phyloP scores from a whole-genome alignment of 2,797 vertebrate genomes.

The Enteromius argenteus region DNA sequence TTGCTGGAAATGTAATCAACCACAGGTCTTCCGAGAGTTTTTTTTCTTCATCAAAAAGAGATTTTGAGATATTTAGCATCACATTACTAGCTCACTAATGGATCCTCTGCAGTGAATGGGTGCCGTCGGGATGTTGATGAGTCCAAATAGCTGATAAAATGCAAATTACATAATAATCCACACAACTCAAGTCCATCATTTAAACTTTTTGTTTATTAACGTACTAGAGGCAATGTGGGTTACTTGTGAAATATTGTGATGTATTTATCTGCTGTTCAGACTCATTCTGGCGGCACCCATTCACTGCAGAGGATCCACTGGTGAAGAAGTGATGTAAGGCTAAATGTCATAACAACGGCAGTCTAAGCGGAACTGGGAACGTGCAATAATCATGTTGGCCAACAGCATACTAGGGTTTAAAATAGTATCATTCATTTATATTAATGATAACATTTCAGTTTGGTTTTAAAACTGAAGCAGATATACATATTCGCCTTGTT shows the following conservation, averaged over 20 bases:
- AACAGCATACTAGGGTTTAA: not conserved
- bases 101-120: not conserved
- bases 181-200: not conserved
- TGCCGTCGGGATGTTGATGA: not conserved
- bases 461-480: not conserved
- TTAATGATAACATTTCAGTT: not conserved
- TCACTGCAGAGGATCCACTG: not conserved
- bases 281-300: not conserved
- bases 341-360: not conserved
- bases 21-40: not conserved
- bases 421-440: not conserved
- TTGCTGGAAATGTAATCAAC: not conserved
- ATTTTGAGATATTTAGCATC: not conserved
- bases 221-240: not conserved
- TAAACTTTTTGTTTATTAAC: not conserved
- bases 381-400: not conserved
- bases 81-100: not conserved
- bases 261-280: not conserved
- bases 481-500: not conserved
- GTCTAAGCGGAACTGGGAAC: slow-evolving; percentile 14
- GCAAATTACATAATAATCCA: not conserved
- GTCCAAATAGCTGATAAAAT: not conserved
- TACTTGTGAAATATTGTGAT: not conserved
- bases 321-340: not conserved
- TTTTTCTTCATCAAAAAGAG: not conserved